Percentiles rank a stretch among this genome's conserved stretches.
phyloP scores from a whole-genome alignment of 2,888 invertebrate species.

The Bugula neritina region DNA sequence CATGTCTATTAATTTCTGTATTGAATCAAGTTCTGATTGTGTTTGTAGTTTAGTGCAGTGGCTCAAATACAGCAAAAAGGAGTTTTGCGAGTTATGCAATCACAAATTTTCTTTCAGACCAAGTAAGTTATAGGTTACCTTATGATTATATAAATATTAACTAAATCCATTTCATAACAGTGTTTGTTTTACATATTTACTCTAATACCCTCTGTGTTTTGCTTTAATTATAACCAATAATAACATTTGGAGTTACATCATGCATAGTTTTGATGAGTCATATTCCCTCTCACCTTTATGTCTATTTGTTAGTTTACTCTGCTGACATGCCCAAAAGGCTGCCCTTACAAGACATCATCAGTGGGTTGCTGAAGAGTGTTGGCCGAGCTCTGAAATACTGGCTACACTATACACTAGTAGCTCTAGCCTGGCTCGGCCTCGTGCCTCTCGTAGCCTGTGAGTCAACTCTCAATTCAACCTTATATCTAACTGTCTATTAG shows the following conservation, averaged over 20 bases:
- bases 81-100: conserved; percentile 95
- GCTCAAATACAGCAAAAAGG: conserved; percentile 97
- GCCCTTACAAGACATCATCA: conserved; percentile 84
- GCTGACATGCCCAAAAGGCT: conserved; percentile 98
- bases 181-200: too few species aligned
- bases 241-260: too few species aligned
- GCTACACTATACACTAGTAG: conserved; percentile 94
- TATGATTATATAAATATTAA: too few species aligned
- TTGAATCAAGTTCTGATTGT: too few species aligned
- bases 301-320: conserved; percentile 86
- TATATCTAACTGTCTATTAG: too few species aligned
- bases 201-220: too few species aligned
- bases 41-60: conserved; percentile 79
- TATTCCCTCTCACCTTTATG: too few species aligned
- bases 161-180: too few species aligned
- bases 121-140: conserved; percentile 57
- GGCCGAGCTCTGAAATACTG: conserved; percentile 89
- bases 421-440: conserved; percentile 92
- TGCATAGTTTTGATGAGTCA: too few species aligned
- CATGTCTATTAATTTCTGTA: too few species aligned
- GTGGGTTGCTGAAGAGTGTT: conserved; percentile 80
- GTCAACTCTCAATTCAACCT: conserved; percentile 35
- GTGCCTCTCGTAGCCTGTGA: conserved; percentile 88
- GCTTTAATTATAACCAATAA: too few species aligned
- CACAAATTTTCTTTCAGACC: conserved; percentile 97